Percentiles rank a stretch among this genome's conserved stretches.
Evolutionary conservation across 2,113 vertebrate species (phyloP).

Genomic region (Ivindomyrus marchei): DNA sequence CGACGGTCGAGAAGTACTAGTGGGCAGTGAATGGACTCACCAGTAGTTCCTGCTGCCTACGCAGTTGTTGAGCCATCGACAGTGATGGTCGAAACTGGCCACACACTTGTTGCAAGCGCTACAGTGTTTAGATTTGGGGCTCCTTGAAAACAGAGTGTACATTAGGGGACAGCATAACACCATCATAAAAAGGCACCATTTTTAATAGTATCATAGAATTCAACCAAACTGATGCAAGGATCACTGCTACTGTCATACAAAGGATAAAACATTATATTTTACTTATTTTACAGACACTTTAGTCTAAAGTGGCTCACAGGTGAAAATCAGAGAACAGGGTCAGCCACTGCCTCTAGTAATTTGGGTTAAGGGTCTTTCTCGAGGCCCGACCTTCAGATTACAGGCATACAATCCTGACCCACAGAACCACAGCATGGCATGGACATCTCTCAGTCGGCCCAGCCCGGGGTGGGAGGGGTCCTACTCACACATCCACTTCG

Average conservation of each 20-base stretch:
- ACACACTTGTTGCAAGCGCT: conserved; percentile 95
- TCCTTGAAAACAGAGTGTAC: conserved; percentile 56
- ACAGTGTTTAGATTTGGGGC: conserved; percentile 90
- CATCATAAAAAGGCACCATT: neutral
- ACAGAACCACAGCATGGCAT: neutral
- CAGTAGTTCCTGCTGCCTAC: conserved; percentile 94
- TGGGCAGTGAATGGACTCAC: conserved; percentile 48
- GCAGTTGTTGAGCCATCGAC: conserved; percentile 98
- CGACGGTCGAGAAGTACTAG: neutral
- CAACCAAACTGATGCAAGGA: neutral
- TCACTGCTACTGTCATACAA: neutral
- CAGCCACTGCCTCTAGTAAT: neutral
- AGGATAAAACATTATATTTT: neutral
- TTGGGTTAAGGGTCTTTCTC: neutral
- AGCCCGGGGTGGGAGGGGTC: neutral
- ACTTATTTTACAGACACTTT: neutral
- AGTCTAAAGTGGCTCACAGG: neutral
- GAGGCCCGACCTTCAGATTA: neutral
- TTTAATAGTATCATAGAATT: neutral
- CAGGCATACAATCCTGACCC: neutral
- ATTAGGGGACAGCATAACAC: neutral
- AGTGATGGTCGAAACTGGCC: conserved; percentile 92
- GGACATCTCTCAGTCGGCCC: neutral
- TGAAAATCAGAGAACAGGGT: neutral
- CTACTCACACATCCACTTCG: conserved; percentile 91